Evolutionary conservation across 2,888 invertebrate genomes (phyloP).

Genomic region (Rhorus exstirpatorius): DNA sequence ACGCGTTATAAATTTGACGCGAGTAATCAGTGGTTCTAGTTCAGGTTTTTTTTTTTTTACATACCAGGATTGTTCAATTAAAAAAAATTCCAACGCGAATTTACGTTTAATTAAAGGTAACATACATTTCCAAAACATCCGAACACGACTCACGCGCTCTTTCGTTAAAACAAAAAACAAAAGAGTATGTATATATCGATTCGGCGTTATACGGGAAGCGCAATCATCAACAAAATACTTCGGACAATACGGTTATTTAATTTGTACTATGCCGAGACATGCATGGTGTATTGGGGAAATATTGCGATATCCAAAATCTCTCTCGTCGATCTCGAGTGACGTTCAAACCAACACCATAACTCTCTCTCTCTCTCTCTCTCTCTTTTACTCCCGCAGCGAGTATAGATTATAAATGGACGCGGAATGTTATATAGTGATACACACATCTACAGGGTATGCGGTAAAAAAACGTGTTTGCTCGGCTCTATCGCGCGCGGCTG

Average conservation of each 20-base stretch:
- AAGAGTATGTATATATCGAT: not conserved
- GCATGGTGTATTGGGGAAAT: slow-evolving; percentile 14
- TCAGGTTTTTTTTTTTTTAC: too few species aligned
- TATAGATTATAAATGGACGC: slow-evolving; percentile 48
- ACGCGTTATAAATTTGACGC: too few species aligned
- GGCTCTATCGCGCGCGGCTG: slow-evolving; percentile 58
- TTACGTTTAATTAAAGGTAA: too few species aligned
- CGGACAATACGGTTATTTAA: slow-evolving; percentile 40
- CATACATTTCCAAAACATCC: too few species aligned
- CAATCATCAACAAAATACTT: slow-evolving; percentile 2
- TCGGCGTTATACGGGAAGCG: not conserved
- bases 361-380: slow-evolving; percentile 9
- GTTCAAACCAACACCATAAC: slow-evolving; percentile 18
- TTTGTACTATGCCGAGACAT: slow-evolving; percentile 6
- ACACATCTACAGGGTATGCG: slow-evolving; percentile 43
- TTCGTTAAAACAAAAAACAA: not conserved
- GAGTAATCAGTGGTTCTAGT: too few species aligned
- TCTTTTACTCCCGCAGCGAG: slow-evolving; percentile 35
- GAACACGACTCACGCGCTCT: too few species aligned
- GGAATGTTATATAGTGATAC: slow-evolving; percentile 14
- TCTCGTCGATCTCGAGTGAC: slow-evolving; percentile 50
- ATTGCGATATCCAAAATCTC: slow-evolving; percentile 51
- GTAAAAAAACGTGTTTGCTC: slow-evolving; percentile 67
- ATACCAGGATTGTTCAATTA: too few species aligned
- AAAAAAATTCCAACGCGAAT: too few species aligned